Conservation (phyloP, 2,888 invertebrate genomes). For the Acronicta aceris region DNA sequence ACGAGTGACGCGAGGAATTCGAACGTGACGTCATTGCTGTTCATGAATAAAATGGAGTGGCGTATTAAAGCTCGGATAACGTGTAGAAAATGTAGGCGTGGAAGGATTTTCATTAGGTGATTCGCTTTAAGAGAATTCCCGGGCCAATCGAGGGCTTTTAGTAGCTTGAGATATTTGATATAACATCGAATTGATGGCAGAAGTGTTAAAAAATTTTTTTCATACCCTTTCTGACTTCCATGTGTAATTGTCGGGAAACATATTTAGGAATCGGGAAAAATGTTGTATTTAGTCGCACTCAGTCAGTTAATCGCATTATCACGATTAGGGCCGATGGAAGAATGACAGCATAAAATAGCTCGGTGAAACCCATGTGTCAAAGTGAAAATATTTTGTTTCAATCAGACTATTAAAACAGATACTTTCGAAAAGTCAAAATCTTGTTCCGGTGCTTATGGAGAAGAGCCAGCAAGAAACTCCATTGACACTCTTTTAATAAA, state of each 20-base stretch:
- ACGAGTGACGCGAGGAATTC: slow-evolving; percentile 54
- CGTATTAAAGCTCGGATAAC: slow-evolving; percentile 55
- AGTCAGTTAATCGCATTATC: too few relatives aligned
- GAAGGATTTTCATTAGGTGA: slow-evolving; percentile 56
- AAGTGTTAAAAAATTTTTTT: background rate
- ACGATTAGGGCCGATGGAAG: background rate
- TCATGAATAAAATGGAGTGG: slow-evolving; percentile 57
- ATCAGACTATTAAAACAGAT: too few relatives aligned
- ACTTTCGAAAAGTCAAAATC: too few relatives aligned
- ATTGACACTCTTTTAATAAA: too few relatives aligned
- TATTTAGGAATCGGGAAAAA: too few relatives aligned
- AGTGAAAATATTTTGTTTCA: too few relatives aligned
- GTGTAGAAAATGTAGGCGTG: slow-evolving; percentile 51
- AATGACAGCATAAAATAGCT: too few relatives aligned
- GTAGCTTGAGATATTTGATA: slow-evolving; percentile 30
- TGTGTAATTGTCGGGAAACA: background rate
- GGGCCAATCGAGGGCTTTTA: slow-evolving; percentile 44
- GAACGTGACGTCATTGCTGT: slow-evolving; percentile 54
- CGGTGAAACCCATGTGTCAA: too few relatives aligned
- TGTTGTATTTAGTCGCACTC: too few relatives aligned
- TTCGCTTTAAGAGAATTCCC: slow-evolving; percentile 44
- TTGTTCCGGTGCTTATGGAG: too few relatives aligned
- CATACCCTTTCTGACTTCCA: too few relatives aligned
- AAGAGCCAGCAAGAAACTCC: too few relatives aligned
- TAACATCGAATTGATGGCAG: slow-evolving; percentile 19